phyloP scores from a whole-genome alignment of 2,113 vertebrate genomes.

The Corvus hawaiiensis region DNA sequence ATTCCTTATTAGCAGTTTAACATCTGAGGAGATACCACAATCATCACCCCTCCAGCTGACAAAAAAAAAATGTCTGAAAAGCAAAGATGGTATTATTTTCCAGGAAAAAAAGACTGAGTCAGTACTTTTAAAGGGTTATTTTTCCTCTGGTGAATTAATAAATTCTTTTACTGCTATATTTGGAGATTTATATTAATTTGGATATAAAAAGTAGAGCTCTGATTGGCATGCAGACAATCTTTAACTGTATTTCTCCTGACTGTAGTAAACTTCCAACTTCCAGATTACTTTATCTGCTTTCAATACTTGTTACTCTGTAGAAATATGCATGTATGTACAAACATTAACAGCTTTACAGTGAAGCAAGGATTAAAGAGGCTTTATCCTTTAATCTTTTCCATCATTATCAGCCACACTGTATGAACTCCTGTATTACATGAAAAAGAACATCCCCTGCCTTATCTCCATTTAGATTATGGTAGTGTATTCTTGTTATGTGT shows the following conservation, averaged over 20 bases:
- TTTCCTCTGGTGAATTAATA: not conserved
- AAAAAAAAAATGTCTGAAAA: not conserved
- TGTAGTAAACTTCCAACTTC: not conserved
- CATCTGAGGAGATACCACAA: not conserved
- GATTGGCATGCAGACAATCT: not conserved
- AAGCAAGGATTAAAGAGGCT: slow-evolving; percentile 22
- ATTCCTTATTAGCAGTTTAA: not conserved
- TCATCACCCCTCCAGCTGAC: not conserved
- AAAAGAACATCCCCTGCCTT: not conserved
- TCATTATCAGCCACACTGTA: not conserved
- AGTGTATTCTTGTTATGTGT: not conserved
- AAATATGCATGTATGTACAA: slow-evolving; percentile 31
- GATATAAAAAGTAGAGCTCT: not conserved
- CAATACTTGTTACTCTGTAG: not conserved
- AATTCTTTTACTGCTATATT: not conserved
- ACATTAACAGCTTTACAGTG: not conserved
- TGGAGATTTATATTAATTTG: not conserved
- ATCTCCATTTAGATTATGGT: not conserved
- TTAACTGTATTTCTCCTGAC: not conserved
- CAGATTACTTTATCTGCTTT: not conserved
- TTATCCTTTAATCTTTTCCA: slow-evolving; percentile 32
- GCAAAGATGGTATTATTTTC: not conserved
- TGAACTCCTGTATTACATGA: not conserved
- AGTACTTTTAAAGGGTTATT: not conserved
- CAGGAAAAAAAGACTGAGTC: not conserved